Percentiles rank a stretch among this genome's conserved stretches.
phyloP scores from a whole-genome alignment of 2,888 invertebrate species.

The Melieria picta region DNA sequence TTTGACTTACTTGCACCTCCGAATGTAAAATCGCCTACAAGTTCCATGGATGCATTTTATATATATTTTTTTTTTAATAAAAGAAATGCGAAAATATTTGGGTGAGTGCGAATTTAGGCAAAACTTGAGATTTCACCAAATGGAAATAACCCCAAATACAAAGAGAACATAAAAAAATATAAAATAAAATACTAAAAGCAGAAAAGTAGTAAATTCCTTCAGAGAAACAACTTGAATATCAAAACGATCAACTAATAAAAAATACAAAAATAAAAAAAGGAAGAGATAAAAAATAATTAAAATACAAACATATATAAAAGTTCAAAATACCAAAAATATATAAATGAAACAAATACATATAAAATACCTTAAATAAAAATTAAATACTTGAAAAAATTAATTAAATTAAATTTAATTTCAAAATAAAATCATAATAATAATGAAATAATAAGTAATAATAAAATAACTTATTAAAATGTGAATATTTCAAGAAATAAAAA shows the following conservation, averaged over 20 bases:
- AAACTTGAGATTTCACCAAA: too few relatives aligned
- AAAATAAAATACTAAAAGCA: conserved; percentile 12
- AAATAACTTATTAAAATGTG: too few relatives aligned
- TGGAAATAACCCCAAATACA: too few relatives aligned
- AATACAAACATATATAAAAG: conserved; percentile 5
- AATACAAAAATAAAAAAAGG: conserved; percentile 48
- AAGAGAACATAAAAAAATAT: conserved; percentile 16
- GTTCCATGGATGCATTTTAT: conserved; percentile 1
- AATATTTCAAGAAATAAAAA: too few relatives aligned
- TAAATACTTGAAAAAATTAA: background rate
- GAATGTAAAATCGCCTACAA: conserved; percentile 77
- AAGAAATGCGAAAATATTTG: background rate
- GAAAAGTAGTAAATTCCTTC: conserved; percentile 19
- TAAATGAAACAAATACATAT: background rate
- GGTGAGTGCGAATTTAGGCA: too few relatives aligned
- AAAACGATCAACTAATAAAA: conserved; percentile 19
- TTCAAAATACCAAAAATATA: background rate
- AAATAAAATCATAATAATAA: too few relatives aligned
- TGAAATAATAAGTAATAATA: too few relatives aligned
- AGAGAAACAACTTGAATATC: conserved; percentile 25
- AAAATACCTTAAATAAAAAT: too few relatives aligned
- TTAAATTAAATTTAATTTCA: too few relatives aligned
- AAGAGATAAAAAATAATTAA: conserved; percentile 14
- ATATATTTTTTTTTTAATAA: conserved; percentile 1
- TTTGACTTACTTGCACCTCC: conserved; percentile 76